A percentile compares a stretch with the other conserved stretches of the same genome.
Evolutionary conservation across 1,140 invertebrate genomes (phyloP).

Genomic region (Gyrodactylus salaris): DNA sequence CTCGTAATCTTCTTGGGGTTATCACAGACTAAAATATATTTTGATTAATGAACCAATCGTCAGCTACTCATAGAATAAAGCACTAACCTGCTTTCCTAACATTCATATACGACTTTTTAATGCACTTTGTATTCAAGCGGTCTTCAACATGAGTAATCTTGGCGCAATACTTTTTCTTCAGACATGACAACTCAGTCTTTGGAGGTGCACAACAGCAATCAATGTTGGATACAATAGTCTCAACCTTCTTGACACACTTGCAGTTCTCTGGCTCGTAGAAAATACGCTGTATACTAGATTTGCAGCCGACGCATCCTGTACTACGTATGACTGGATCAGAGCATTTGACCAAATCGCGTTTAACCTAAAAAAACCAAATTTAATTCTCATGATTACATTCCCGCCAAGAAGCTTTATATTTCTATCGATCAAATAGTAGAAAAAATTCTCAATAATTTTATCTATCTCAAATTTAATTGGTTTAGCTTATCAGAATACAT

Average conservation of each 20-base stretch:
- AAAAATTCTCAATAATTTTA: no score
- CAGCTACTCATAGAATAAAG: neutral
- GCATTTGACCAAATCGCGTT: neutral
- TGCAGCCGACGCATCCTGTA: neutral
- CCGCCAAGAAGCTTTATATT: no score
- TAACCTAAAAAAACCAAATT: no score
- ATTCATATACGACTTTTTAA: neutral
- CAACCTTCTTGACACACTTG: neutral
- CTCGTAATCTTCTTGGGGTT: neutral
- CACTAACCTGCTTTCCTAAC: neutral
- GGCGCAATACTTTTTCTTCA: neutral
- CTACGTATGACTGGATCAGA: neutral
- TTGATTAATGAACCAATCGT: neutral
- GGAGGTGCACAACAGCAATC: neutral
- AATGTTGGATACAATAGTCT: neutral
- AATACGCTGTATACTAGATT: neutral
- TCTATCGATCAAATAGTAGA: no score
- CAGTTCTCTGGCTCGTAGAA: neutral
- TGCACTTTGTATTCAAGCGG: neutral
- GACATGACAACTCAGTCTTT: neutral
- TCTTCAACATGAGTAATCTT: neutral
- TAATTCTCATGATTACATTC: no score
- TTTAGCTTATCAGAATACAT: no score
- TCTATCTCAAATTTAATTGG: no score
- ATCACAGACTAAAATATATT: neutral